Conservation (phyloP, 2,113 vertebrate species). For the Corythoichthys haematopterus region DNA sequence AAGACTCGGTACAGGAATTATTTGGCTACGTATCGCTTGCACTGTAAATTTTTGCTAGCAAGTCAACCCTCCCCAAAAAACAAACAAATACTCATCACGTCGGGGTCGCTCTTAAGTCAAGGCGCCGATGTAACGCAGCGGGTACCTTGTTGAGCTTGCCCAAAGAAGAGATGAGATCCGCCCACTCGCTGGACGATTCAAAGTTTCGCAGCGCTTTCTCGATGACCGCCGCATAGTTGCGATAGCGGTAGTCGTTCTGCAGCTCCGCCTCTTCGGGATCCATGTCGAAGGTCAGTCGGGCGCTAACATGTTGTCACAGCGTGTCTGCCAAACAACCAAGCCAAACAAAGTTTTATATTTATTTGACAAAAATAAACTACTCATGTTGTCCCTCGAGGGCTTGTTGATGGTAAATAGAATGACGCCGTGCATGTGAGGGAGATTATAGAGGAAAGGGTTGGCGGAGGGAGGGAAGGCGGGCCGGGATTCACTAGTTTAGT, state of each 20-base stretch:
- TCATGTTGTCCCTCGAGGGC: neutral
- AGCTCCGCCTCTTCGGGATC: constrained; percentile 91
- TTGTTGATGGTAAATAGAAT: constrained; percentile 21
- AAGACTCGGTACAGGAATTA: too few species aligned
- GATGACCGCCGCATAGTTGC: constrained; percentile 85
- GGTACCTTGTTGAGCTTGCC: constrained; percentile 97
- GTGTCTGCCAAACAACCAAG: constrained; percentile 13
- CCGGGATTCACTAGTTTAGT: constrained; percentile 45
- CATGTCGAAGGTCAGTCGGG: constrained; percentile 73
- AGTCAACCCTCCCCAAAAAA: too few species aligned
- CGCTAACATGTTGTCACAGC: constrained; percentile 64
- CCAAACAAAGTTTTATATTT: neutral
- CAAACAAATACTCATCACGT: too few species aligned
- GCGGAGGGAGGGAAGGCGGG: constrained; percentile 21
- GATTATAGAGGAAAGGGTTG: constrained; percentile 44
- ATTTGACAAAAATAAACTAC: neutral
- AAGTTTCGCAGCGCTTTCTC: constrained; percentile 97
- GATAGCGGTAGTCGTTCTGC: constrained; percentile 89
- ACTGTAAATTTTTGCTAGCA: too few species aligned
- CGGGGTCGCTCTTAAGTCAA: too few species aligned
- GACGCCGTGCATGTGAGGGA: constrained; percentile 9
- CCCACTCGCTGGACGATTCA: constrained; percentile 97
- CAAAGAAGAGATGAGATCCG: constrained; percentile 94
- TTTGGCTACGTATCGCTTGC: too few species aligned
- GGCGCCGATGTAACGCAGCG: neutral